Evolutionary conservation across 37 sponge, comb jelly and placozoan species (phyloP).

Genomic region (Ianthella basta): DNA sequence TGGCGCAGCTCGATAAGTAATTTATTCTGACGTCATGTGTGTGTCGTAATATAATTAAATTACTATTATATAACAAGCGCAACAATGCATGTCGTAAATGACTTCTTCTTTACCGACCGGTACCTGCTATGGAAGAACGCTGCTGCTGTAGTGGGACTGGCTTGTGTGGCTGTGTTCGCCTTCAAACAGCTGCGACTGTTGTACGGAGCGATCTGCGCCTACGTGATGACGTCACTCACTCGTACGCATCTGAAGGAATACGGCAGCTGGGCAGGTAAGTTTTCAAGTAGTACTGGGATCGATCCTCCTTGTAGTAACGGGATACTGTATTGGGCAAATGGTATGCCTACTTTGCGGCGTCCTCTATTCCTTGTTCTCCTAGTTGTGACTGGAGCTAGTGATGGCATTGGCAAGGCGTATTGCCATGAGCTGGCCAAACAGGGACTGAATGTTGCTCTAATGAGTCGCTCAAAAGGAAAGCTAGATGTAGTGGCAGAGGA

Average conservation of each 20-base stretch:
- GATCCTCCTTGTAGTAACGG: too few species aligned
- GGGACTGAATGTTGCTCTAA: slow-evolving; percentile 44
- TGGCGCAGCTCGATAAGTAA: too few species aligned
- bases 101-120: slow-evolving; percentile 17
- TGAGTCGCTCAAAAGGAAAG: slow-evolving; percentile 40
- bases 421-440: slow-evolving; percentile 33
- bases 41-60: too few species aligned
- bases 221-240: slow-evolving; percentile 3
- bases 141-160: slow-evolving; percentile 4
- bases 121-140: slow-evolving; percentile 8
- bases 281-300: too few species aligned
- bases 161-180: background rate
- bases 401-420: slow-evolving; percentile 59
- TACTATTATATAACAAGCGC: too few species aligned
- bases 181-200: slow-evolving; percentile 12
- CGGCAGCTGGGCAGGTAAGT: slow-evolving; percentile 70
- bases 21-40: too few species aligned
- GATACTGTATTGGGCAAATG: too few species aligned
- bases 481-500: slow-evolving; percentile 35
- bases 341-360: too few species aligned
- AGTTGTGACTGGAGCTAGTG: slow-evolving; percentile 53
- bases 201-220: slow-evolving; percentile 9
- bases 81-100: too few species aligned
- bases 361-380: too few species aligned
- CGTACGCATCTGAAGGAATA: slow-evolving; percentile 63